Percentiles rank a stretch among this genome's conserved stretches.
phyloP scores from a whole-genome alignment of 2,888 invertebrate genomes.

The Periphyllus acericola region DNA sequence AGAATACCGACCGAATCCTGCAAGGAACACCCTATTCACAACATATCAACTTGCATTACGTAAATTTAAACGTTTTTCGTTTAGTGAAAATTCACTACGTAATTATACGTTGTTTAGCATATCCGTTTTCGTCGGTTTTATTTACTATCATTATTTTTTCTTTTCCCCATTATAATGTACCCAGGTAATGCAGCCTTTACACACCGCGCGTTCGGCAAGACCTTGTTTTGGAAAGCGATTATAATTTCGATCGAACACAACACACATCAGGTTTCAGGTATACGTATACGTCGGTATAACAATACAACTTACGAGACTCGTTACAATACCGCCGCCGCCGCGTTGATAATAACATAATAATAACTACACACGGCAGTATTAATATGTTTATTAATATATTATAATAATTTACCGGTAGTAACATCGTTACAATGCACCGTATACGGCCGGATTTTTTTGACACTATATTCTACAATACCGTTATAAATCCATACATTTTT shows the following conservation, averaged over 20 bases:
- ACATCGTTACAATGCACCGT: too few relatives aligned
- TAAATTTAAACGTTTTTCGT: not conserved
- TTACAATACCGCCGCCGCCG: not conserved
- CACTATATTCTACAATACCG: not conserved
- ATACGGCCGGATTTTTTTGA: not conserved
- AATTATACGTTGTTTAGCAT: not conserved
- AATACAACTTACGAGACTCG: not conserved
- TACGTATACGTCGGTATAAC: not conserved
- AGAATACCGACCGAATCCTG: too few relatives aligned
- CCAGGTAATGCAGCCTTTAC: too few relatives aligned
- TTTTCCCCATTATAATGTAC: not conserved
- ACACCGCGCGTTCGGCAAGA: not conserved
- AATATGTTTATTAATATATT: too few relatives aligned
- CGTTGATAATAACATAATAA: not conserved
- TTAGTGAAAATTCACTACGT: not conserved
- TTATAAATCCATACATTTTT: not conserved
- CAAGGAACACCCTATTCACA: too few relatives aligned
- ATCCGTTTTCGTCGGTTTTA: not conserved
- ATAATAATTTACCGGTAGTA: too few relatives aligned
- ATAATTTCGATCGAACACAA: slow-evolving; percentile 5
- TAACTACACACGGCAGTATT: not conserved
- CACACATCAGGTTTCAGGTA: not conserved
- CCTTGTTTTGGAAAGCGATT: slow-evolving; percentile 28
- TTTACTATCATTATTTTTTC: not conserved
- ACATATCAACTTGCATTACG: not conserved